Evolutionary conservation across 2,797 vertebrate genomes (phyloP), one percentile per base, ranked within the genome.

Genomic region (Alectoris magna): DNA sequence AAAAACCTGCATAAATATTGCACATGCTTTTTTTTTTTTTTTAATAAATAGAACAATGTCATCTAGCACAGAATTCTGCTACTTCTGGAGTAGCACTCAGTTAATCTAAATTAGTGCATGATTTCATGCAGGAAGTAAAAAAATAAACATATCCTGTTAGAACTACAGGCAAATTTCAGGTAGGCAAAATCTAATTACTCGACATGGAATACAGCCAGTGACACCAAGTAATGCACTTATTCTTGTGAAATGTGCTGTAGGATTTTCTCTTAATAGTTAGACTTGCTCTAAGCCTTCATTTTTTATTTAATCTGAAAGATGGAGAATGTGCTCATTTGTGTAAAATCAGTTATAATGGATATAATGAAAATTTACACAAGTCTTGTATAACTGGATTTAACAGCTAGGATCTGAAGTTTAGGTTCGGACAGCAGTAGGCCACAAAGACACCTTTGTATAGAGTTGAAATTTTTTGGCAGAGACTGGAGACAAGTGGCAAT

Each of bases 371-470:
- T 84, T 87, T 95, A 95, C 91, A 88, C 90, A 64, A 77, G 39
- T 81, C 93, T 81, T 93, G 72, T 89, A 75, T 94, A 94, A 87
- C 71, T 74, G 68, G 13, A 91, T 95, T 96, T 91, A 94, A 80
- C 0, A 0, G 64, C 56, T 84, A 74, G 60, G 84, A 93, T 71
- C 74, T 91, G 67, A 93, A 80, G 38, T 81, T 84, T 88, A 77
- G 56, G 59, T 82, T 89, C 90, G 73, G 69, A 55, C 72, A 80
- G 80, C 77, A 76, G 94, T 82, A 90, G 78, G 27, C 59, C 84
- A 95, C 93, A 97, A 96, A 95, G 91, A 70, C 43, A 88, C 83
- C 93, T 97, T 95, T 96, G 92, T 97, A 62, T 8, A 53, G 58
- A 9, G 72, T 88, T 3, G 13, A 80, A 24, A 0, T 55, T 76